Base-by-base conservation (phyloP, 2,797 vertebrate genomes). In the Bucorvus abyssinicus region DNA sequence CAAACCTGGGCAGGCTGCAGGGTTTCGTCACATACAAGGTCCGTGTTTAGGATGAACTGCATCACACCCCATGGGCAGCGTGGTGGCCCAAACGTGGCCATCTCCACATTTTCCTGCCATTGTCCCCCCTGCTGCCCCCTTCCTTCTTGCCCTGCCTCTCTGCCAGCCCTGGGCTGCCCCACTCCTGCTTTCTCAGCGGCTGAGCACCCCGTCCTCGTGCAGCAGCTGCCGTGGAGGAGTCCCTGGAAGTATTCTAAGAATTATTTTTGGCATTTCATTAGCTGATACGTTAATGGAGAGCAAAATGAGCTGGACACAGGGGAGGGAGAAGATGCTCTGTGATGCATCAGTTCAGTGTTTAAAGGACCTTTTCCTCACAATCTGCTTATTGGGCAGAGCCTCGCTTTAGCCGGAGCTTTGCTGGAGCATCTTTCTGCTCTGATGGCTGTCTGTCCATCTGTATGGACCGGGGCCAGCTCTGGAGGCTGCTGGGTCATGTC, bases 41-140 rank as follows among this genome's bases (percentile, higher is more conserved):
- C 23, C 19, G 2, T 22, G 14, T 44, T 68, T 30, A 57, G 67
- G 65, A 53, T 26, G 23, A 53, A 12, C 16, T 40, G 21, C 4
- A 9, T 26, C 30, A 29, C 64, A 53, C 9, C n/a, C 53, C 3
- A 1, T 0, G 0, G 52, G 15, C 47, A 70, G 73, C 0, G 0
- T 3, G 13, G 44, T 63, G 27, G 22, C n/a, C 44, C 52, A 6
- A 6, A 57, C 2, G 7, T 1, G 7, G 18, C 1, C 4, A 20
- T 21, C 8, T 45, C 26, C 22, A 16, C 14, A 7, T 64, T 81
- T 65, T 60, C 52, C 57, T 70, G 38, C 38, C 38, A 40, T 40
- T 40, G 38, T 40, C 38, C 12, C 38, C 38, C 38, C 38, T 20
- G 12, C 19, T 64, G 19, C 49, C 34, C 4, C 52, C 34, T 42